Evolutionary conservation across 2,888 invertebrate species (phyloP).

Genomic region (Aphrophora alni): DNA sequence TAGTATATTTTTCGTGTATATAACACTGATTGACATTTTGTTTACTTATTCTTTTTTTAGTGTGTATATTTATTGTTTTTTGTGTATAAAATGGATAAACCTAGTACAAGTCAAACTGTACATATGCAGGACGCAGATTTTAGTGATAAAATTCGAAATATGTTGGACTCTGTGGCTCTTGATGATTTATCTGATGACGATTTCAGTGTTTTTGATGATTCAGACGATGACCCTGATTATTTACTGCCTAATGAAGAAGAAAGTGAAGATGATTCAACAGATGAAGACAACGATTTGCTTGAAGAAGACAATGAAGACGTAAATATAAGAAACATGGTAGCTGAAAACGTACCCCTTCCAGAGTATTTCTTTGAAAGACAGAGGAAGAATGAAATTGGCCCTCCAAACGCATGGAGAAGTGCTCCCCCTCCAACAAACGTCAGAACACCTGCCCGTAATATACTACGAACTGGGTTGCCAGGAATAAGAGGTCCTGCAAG

Average conservation of each 20-base stretch:
- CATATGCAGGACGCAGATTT: no score
- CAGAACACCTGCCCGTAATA: conserved; percentile 3
- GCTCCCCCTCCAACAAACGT: conserved; percentile 12
- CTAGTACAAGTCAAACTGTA: no score
- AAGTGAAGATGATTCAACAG: not conserved
- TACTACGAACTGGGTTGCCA: not conserved
- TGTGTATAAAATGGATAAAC: no score
- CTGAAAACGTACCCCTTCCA: not conserved
- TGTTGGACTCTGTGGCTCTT: no score
- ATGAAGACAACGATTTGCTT: not conserved
- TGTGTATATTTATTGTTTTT: no score
- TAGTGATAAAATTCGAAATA: no score
- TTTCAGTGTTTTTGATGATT: no score
- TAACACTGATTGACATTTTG: no score
- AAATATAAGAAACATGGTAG: not conserved
- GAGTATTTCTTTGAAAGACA: conserved; percentile 12
- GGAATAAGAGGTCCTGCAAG: conserved; percentile 19
- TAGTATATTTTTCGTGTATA: no score
- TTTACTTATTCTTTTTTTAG: no score
- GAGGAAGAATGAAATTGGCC: conserved; percentile 19
- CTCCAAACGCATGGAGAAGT: conserved; percentile 28
- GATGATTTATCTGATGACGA: no score
- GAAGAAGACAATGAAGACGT: not conserved
- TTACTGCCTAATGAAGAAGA: not conserved
- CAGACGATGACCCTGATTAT: no score